Percentiles rank a stretch among this genome's conserved stretches.
These are phyloP conservation scores for Didymodactylos carnosus DNA, from an alignment of 2,888 invertebrate genomes.

Conservation along the genomic window DNA sequence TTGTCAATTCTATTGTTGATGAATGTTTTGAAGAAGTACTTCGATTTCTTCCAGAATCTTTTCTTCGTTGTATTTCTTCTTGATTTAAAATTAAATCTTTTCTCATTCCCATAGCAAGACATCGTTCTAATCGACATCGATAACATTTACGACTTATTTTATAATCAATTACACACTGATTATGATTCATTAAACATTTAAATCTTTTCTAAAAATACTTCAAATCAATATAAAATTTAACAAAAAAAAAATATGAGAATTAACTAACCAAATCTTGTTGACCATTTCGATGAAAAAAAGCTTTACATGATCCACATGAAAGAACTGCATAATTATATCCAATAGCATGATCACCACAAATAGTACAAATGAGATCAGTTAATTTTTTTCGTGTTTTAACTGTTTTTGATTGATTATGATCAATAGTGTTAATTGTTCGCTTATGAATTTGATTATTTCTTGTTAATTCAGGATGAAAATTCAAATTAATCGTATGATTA, in stretches of 20 bases:
- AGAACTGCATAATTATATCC: not conserved
- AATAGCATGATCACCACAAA: not conserved
- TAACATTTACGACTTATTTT: not conserved
- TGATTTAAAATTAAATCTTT: not conserved
- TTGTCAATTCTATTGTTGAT: no score
- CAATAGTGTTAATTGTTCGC: not conserved
- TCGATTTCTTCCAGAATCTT: not conserved
- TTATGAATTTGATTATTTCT: not conserved
- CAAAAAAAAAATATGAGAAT: not conserved
- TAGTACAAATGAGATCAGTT: not conserved
- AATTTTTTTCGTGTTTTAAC: not conserved
- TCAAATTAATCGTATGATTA: not conserved
- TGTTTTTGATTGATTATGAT: not conserved
- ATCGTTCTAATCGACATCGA: not conserved
- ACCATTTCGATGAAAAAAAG: not conserved
- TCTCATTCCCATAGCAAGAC: no score
- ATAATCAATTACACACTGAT: not conserved
- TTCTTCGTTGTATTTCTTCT: not conserved
- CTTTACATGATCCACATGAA: not conserved
- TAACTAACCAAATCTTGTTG: not conserved
- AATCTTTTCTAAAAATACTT: not conserved
- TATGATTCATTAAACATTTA: not conserved
- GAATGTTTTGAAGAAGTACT: not conserved
- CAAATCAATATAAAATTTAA: not conserved
- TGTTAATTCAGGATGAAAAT: not conserved